These are phyloP conservation scores for Bombus waltoni DNA, from an alignment of 1,140 invertebrate species.

Conservation along the genomic window DNA sequence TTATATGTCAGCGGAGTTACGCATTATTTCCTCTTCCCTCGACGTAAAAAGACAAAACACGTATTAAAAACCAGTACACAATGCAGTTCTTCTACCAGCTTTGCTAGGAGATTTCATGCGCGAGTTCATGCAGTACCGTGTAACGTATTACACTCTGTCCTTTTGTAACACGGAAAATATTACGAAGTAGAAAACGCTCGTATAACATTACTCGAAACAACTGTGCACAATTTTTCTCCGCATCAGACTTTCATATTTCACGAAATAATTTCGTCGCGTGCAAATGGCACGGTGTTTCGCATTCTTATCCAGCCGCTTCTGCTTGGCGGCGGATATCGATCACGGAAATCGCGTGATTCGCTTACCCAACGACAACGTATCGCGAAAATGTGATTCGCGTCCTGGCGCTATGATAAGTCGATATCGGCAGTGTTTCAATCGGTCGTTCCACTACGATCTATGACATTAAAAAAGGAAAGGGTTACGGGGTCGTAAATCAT, in stretches of 20 bases:
- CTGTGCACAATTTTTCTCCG: neutral
- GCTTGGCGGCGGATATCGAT: constrained; percentile 18
- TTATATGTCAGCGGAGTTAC: neutral
- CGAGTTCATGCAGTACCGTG: neutral
- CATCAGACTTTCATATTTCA: constrained; percentile 53
- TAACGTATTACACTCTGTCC: neutral
- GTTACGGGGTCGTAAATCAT: neutral
- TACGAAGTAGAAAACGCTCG: neutral
- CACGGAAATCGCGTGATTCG: constrained; percentile 25
- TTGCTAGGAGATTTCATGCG: too few relatives aligned
- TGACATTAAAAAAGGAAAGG: neutral
- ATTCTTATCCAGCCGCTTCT: constrained; percentile 35
- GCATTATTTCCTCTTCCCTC: neutral
- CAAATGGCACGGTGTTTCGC: constrained; percentile 34
- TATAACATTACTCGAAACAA: neutral
- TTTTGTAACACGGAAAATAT: neutral
- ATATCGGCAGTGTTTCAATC: neutral
- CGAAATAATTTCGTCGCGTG: constrained; percentile 37
- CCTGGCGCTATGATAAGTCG: constrained; percentile 1
- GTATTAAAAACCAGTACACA: neutral
- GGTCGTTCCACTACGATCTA: neutral
- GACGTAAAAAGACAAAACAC: neutral
- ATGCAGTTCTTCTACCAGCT: neutral
- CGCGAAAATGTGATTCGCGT: constrained; percentile 17
- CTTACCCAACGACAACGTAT: neutral